Evolutionary conservation across 2,113 vertebrate species (phyloP).

Genomic region (Callipepla californica): DNA sequence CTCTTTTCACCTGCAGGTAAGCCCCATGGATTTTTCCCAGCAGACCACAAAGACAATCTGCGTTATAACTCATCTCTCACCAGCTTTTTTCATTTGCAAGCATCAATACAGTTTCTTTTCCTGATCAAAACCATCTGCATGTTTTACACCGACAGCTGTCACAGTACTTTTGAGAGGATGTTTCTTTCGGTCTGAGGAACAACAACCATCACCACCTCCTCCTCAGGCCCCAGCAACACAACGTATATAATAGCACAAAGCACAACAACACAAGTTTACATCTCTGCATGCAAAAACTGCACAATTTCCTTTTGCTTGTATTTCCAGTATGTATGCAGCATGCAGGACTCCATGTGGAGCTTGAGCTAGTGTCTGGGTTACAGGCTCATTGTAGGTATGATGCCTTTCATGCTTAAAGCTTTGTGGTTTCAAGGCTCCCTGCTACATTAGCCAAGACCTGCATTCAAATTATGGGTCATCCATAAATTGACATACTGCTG

Average conservation of each 20-base stretch:
- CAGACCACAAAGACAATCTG: background rate
- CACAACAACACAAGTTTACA: background rate
- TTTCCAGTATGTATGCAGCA: background rate
- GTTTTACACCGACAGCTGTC: background rate
- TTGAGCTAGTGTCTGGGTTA: background rate
- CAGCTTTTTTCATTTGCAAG: background rate
- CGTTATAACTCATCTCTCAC: background rate
- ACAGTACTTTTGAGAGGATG: background rate
- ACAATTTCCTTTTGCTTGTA: background rate
- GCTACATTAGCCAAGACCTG: background rate
- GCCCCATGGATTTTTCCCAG: background rate
- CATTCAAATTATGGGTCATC: background rate
- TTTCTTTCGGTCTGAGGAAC: background rate
- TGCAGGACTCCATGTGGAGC: background rate
- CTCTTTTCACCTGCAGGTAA: background rate
- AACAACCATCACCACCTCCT: background rate
- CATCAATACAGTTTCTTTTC: background rate
- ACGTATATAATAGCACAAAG: background rate
- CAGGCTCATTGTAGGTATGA: background rate
- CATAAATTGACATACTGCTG: background rate
- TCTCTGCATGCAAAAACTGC: background rate
- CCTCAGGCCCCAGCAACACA: accelerated
- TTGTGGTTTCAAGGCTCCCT: background rate
- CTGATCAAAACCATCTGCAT: background rate
- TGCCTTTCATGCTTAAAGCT: background rate